phyloP scores from a whole-genome alignment of 2,797 vertebrate genomes.

The Urocyon cinereoargenteus region DNA sequence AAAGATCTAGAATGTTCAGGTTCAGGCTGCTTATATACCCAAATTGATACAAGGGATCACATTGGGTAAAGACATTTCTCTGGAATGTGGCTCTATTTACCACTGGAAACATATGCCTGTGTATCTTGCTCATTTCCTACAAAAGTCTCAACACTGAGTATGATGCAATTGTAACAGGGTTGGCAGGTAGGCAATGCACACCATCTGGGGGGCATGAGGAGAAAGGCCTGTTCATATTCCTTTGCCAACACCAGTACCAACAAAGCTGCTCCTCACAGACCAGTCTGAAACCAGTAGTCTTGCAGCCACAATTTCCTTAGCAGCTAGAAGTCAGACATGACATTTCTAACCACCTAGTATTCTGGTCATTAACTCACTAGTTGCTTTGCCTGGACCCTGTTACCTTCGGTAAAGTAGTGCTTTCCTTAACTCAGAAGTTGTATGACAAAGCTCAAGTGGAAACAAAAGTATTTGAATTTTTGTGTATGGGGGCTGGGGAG shows the following conservation, averaged over 20 bases:
- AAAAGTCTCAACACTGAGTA: background rate
- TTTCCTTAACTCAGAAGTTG: slow-evolving; percentile 40
- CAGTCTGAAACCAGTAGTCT: background rate
- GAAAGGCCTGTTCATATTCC: slow-evolving; percentile 27
- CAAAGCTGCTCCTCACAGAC: slow-evolving; percentile 2
- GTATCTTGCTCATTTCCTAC: slow-evolving; percentile 28
- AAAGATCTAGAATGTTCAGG: slow-evolving; percentile 1
- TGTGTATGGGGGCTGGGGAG: background rate
- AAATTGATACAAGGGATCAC: background rate
- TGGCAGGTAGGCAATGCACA: background rate
- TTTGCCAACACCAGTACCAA: slow-evolving; percentile 6
- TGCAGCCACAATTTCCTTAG: background rate
- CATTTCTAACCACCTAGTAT: background rate
- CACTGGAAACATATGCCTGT: background rate
- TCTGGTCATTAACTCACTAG: background rate
- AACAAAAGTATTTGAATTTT: slow-evolving; percentile 22
- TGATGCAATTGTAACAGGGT: slow-evolving; percentile 11
- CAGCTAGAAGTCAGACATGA: background rate
- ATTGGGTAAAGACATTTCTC: background rate
- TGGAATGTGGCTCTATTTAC: background rate
- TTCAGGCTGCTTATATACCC: background rate
- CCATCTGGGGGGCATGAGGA: background rate
- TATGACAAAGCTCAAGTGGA: background rate
- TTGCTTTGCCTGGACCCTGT: background rate
- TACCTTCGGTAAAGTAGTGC: background rate